Evolutionary conservation across 2,797 vertebrate species (phyloP).

Genomic region (Lepidocolaptes lacrymiger): DNA sequence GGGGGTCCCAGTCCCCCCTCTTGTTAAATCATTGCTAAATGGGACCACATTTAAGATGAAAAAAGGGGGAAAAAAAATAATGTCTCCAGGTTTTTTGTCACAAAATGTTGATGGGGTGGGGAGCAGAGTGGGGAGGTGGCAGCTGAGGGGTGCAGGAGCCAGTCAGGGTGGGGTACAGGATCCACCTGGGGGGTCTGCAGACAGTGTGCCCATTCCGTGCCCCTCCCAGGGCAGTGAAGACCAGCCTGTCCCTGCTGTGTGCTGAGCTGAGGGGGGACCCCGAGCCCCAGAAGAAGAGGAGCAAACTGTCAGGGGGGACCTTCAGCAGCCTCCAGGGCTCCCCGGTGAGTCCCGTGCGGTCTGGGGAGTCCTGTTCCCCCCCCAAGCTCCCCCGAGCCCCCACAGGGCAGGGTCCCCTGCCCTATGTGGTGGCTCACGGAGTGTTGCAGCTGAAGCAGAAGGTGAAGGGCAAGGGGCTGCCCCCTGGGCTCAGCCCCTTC

Average conservation of each 20-base stretch:
- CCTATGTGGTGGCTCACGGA: conserved; percentile 80
- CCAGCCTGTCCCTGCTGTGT: conserved; percentile 84
- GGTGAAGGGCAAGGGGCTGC: conserved; percentile 81
- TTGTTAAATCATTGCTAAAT: conserved; percentile 58
- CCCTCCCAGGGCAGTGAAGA: conserved; percentile 82
- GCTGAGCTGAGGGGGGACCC: conserved; percentile 82
- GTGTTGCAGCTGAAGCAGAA: conserved; percentile 88
- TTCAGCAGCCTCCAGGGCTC: conserved; percentile 81
- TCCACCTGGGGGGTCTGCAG: rapidly evolving
- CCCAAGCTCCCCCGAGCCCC: rapidly evolving
- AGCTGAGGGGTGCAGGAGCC: neutral
- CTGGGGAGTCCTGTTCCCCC: too few species aligned
- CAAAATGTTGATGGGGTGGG: conserved; percentile 73
- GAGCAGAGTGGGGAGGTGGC: neutral
- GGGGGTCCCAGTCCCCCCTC: neutral
- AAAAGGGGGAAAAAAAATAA: conserved; percentile 56
- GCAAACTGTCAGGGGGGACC: conserved; percentile 82
- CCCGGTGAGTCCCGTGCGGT: conserved; percentile 41
- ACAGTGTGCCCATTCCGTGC: rapidly evolving
- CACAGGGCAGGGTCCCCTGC: conserved; percentile 74
- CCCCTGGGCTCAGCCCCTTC: conserved; percentile 76
- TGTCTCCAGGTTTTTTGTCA: conserved; percentile 78
- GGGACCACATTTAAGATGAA: conserved; percentile 79
- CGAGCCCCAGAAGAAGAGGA: conserved; percentile 86
- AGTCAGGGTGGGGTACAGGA: neutral